Base-by-base conservation (phyloP, 2,797 vertebrate species). In the Enteromius viviparus region DNA sequence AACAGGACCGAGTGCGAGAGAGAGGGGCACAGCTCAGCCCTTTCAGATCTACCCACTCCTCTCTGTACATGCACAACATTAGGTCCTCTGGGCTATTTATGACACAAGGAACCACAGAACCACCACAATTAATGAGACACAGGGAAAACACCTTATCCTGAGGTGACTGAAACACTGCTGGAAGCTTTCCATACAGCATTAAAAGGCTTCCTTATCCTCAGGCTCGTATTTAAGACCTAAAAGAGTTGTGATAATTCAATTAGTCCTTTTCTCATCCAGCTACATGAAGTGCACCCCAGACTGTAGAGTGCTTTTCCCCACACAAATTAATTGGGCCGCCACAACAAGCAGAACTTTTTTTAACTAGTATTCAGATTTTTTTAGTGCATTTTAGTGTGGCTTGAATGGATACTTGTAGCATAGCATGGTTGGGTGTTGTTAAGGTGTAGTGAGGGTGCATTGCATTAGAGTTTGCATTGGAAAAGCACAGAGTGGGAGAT, bases 21-120 rank as follows among this genome's bases (percentile, higher is more conserved):
- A 88, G 92, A 89, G 92, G 72, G 89, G 51, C 88, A 88, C 91
- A 93, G 91, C 91, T 92, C 90, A 91, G 84, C 90, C 91, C 88
- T 89, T 91, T 91, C 88, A 89, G 88, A 89, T 89, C 88, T 89
- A 90, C 91, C 85, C 86, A 92, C 92, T 91, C 90, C 75, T 65
- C 86, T 84, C 88, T 89, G 88, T 88, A 74, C 40, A 49, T 78
- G 78, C 55, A 69, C 62, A 53, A 72, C 84, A 87, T 88, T 86
- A 80, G 69, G 82, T 84, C 76, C 80, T 87, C 65, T 1, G 65
- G 76, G 47, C 69, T 85, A 81, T 87, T 86, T 86, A 80, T 82
- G 85, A 72, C 12, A 82, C 85, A 87, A 85, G 78, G 70, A 87
- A 83, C 45, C 81, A 65, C 84, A 40, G 6, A 47, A 68, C 88